Conservation (phyloP, 2,888 invertebrate genomes). For the Drosophila hamatofila region DNA sequence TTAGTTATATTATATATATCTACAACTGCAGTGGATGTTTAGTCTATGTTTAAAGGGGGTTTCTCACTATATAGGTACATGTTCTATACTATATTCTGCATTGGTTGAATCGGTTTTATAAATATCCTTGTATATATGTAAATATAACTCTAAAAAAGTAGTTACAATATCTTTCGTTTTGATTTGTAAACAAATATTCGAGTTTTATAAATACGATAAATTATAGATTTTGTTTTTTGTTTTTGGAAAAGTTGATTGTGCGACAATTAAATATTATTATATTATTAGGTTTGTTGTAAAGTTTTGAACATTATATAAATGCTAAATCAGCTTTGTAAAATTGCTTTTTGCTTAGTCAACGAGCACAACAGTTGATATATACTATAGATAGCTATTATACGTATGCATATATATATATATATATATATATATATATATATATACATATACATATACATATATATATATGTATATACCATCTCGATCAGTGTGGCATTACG, state of each 20-base stretch:
- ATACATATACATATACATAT: constrained; percentile 17
- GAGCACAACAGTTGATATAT: constrained; percentile 36
- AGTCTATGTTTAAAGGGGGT: constrained; percentile 22
- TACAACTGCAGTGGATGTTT: constrained; percentile 55
- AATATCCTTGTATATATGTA: constrained; percentile 41
- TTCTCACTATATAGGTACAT: constrained; percentile 46
- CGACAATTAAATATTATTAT: constrained; percentile 60
- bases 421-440: constrained; percentile 20
- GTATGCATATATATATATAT: constrained; percentile 19
- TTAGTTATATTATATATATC: constrained; percentile 59
- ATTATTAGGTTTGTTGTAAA: constrained; percentile 29
- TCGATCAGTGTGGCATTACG: constrained; percentile 15
- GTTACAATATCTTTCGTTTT: constrained; percentile 29
- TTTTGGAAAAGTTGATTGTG: constrained; percentile 64
- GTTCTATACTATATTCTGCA: constrained; percentile 41
- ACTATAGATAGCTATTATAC: constrained; percentile 20
- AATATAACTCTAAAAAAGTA: constrained; percentile 36
- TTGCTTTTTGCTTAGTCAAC: constrained; percentile 56
- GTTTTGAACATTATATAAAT: constrained; percentile 60
- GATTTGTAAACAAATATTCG: constrained; percentile 53
- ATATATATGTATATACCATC: constrained; percentile 21
- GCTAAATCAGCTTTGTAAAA: constrained; percentile 68
- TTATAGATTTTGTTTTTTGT: constrained; percentile 19
- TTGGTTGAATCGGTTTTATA: constrained; percentile 24
- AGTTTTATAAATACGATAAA: constrained; percentile 44